A percentile compares a stretch with the other conserved stretches of the same genome.
phyloP scores from a whole-genome alignment of 2,113 vertebrate genomes.

The Tetrax tetrax region DNA sequence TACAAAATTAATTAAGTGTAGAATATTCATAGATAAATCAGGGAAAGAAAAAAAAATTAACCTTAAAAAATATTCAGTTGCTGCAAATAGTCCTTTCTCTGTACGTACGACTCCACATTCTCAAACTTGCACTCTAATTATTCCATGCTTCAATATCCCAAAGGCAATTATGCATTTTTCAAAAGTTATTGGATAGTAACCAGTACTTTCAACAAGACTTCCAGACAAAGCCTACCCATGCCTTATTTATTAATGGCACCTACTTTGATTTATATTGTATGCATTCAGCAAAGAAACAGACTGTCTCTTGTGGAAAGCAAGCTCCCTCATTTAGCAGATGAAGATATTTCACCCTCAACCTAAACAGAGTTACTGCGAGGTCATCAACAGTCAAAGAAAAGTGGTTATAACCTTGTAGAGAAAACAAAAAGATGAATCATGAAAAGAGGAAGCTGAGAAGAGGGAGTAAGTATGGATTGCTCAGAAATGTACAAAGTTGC shows the following conservation, averaged over 20 bases:
- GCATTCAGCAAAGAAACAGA: constrained; percentile 36
- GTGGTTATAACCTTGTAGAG: not conserved
- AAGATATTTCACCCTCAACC: constrained; percentile 47
- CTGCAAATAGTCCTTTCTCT: not conserved
- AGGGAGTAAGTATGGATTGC: not conserved
- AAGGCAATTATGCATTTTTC: constrained; percentile 60
- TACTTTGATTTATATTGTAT: constrained; percentile 77
- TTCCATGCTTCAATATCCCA: constrained; percentile 43
- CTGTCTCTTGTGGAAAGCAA: not conserved
- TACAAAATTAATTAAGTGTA: not conserved
- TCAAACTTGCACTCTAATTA: constrained; percentile 13
- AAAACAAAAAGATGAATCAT: not conserved
- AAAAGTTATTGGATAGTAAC: constrained; percentile 45
- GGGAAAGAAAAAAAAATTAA: not conserved
- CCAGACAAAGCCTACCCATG: constrained; percentile 48
- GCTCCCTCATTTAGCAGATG: constrained; percentile 32
- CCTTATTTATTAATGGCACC: constrained; percentile 62
- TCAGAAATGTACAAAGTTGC: not conserved
- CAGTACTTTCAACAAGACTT: constrained; percentile 61
- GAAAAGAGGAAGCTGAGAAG: not conserved
- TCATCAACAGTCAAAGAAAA: not conserved
- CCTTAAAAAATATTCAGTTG: not conserved
- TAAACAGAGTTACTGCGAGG: not conserved
- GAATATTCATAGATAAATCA: not conserved
- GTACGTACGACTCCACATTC: not conserved